These are phyloP conservation scores for Drosophila lini DNA, from an alignment of 1,140 invertebrate species.

Conservation along the genomic window DNA sequence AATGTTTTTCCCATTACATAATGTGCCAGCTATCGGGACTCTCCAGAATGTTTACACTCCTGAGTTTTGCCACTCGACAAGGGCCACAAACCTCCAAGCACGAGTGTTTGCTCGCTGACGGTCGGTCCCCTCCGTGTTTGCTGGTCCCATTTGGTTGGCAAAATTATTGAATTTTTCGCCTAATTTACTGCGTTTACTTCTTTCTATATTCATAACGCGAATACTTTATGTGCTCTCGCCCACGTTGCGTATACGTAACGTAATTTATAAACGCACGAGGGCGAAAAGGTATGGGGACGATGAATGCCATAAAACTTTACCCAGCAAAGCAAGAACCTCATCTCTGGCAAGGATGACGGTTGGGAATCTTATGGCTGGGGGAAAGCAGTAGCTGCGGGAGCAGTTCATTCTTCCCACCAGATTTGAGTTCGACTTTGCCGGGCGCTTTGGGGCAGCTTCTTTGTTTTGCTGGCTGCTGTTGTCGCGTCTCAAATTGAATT, in stretches of 20 bases:
- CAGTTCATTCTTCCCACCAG: constrained; percentile 26
- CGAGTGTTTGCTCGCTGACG: constrained; percentile 10
- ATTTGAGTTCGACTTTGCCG: constrained; percentile 35
- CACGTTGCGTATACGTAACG: constrained; percentile 76
- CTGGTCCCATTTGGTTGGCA: constrained; percentile 22
- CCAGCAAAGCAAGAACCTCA: constrained; percentile 41
- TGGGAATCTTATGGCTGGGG: neutral
- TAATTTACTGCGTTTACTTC: constrained; percentile 71
- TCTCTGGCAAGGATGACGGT: constrained; percentile 9
- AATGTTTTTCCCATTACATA: constrained; percentile 23
- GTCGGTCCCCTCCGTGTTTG: constrained; percentile 11
- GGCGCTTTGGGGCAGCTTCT: constrained; percentile 43
- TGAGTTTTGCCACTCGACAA: constrained; percentile 17
- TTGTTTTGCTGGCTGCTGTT: constrained; percentile 50
- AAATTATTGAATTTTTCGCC: constrained; percentile 76
- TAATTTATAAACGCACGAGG: constrained; percentile 64
- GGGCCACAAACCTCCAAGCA: constrained; percentile 18
- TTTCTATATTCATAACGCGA: constrained; percentile 70
- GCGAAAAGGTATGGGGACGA: neutral
- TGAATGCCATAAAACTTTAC: constrained; percentile 50
- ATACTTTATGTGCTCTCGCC: constrained; percentile 61
- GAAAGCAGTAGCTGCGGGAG: neutral
- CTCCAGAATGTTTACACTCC: constrained; percentile 38
- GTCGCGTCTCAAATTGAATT: constrained; percentile 65
- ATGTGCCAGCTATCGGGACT: constrained; percentile 25